Evolutionary conservation across 37 sponge, comb jelly and placozoan species (phyloP).

Genomic region (Halisarca cf. caerulea): DNA sequence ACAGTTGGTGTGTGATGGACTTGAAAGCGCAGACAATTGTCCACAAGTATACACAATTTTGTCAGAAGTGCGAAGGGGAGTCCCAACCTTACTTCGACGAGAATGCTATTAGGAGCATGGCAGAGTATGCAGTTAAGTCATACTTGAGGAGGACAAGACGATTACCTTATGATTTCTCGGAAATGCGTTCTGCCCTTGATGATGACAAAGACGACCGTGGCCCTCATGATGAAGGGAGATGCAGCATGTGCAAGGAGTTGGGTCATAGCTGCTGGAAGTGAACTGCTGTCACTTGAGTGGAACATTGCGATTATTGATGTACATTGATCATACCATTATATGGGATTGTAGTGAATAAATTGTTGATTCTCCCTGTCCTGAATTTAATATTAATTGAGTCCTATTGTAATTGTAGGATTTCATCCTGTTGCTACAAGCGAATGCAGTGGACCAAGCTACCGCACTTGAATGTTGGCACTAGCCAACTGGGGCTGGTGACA

Average conservation of each 20-base stretch:
- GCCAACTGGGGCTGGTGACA: no score
- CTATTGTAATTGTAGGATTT: no score
- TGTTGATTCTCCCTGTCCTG: no score
- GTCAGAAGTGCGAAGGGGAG: slow-evolving; percentile 20
- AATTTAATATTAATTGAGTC: no score
- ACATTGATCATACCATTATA: no score
- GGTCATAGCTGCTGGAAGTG: slow-evolving; percentile 54
- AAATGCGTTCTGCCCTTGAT: neutral
- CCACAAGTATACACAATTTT: neutral
- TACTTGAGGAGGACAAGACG: slow-evolving; percentile 17
- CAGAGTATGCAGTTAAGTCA: slow-evolving; percentile 29
- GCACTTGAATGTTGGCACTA: no score
- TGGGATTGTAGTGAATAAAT: no score
- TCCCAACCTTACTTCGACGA: slow-evolving; percentile 16
- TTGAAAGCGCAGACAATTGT: slow-evolving; percentile 9
- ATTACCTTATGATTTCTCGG: neutral
- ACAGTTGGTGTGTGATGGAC: slow-evolving; percentile 48
- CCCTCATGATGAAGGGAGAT: slow-evolving; percentile 54
- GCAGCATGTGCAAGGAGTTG: slow-evolving; percentile 14
- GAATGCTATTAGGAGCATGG: slow-evolving; percentile 28
- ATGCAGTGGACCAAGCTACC: no score
- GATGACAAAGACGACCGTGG: neutral
- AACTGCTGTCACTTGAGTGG: no score
- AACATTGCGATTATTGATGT: no score
- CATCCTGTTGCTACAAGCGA: no score